Evolutionary conservation across 2,888 invertebrate genomes (phyloP).

Genomic region (Smittia sp.): DNA sequence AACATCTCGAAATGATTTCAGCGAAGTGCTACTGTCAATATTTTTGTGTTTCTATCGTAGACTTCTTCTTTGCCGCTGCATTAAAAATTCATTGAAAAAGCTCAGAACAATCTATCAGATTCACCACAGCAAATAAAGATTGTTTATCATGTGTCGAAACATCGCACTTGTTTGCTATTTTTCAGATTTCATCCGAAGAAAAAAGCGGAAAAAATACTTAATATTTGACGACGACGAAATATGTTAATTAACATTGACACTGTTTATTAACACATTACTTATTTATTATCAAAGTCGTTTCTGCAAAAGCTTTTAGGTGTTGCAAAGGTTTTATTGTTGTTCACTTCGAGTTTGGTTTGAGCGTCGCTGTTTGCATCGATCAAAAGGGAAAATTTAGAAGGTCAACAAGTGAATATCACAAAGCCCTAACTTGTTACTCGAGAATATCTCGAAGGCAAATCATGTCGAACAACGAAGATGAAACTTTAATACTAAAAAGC

Average conservation of each 20-base stretch:
- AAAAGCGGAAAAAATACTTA: background rate
- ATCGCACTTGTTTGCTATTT: background rate
- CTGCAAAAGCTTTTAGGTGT: too few species aligned
- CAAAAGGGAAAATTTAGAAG: too few species aligned
- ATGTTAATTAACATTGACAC: slow-evolving; percentile 35
- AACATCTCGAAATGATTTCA: background rate
- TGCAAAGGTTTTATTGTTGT: too few species aligned
- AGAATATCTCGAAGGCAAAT: too few species aligned
- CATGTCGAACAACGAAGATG: too few species aligned
- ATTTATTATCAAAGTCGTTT: too few species aligned
- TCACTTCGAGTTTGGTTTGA: too few species aligned
- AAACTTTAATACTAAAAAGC: too few species aligned
- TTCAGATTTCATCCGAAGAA: background rate
- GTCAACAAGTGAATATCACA: too few species aligned
- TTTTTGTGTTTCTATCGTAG: background rate
- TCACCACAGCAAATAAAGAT: slow-evolving; percentile 2
- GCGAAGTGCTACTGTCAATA: background rate
- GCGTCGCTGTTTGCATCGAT: too few species aligned
- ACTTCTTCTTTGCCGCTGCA: background rate
- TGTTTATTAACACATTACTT: background rate
- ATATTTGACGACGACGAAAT: background rate
- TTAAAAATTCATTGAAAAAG: background rate
- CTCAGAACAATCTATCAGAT: background rate
- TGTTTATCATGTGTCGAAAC: background rate
- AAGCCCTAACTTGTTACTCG: too few species aligned